Base-by-base conservation (phyloP, 1,140 invertebrate genomes). In the Babylonia areolata region DNA sequence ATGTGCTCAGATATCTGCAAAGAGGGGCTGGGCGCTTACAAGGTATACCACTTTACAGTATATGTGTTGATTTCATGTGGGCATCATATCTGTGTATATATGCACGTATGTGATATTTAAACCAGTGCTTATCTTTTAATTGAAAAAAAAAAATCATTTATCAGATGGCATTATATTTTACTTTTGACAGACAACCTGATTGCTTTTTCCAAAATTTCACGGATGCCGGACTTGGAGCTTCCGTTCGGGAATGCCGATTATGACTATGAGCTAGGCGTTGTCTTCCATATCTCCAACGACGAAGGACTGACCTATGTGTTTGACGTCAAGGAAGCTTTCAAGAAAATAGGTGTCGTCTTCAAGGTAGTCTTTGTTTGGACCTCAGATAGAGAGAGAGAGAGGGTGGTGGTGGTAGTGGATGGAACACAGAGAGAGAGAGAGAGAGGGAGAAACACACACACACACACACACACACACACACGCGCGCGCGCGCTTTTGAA, bases 291-390 rank as follows among this genome's bases (percentile, higher is more conserved):
- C 37, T 39, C 35, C 35, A 77, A 77, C 75, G 35, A 39, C 75
- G 37, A 77, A 6, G 75, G 75, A 23, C 75, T 77, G 11, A 77
- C 75, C 35, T 77, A 77, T 23, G 37, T 77, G 37, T 77, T 23
- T 31, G 35, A 77, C 75, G 17, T 77, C 75, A 77, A 77, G 15
- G 75, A 77, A 15, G 12, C 35, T 20, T 77, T 77, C 37, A 0
- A 40, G 35, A 39, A 77, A 40, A 39, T 40, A 28, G 37, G 37
- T 20, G 35, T 77, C 15, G 75, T 77, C 75, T 77, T 77, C 28
- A 77, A 77, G 75, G 75, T 77, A 64, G n/a, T n/a, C n/a, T n/a
- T n/a, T 64, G 28, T 51, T 51, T 5, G 35, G 71, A 6, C 12
- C 28, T 69, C 71, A 73, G 20, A 73, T n/a, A 73, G 31, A 20